These are phyloP conservation scores for Odiellus spinosus DNA, from an alignment of 2,888 invertebrate genomes.

Conservation along the genomic window DNA sequence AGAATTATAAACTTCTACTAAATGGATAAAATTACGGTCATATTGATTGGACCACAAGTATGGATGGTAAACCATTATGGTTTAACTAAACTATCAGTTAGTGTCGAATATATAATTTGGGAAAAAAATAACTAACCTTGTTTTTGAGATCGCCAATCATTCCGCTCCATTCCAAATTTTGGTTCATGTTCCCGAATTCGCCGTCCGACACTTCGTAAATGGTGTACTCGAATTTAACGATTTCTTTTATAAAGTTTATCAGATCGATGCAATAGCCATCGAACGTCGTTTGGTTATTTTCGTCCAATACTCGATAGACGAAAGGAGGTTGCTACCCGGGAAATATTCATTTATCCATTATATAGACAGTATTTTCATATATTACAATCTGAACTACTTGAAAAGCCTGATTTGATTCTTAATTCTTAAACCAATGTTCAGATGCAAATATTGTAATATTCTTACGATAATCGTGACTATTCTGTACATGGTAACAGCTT, in stretches of 20 bases:
- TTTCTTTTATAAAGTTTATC: conserved; percentile 65
- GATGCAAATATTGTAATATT: conserved; percentile 18
- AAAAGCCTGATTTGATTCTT: too few relatives aligned
- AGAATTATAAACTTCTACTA: too few relatives aligned
- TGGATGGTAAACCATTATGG: too few relatives aligned
- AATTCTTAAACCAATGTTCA: too few relatives aligned
- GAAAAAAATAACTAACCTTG: too few relatives aligned
- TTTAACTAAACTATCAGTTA: too few relatives aligned
- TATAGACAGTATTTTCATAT: neutral
- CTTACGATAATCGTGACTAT: conserved; percentile 67
- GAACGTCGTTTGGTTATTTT: conserved; percentile 28
- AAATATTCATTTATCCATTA: neutral
- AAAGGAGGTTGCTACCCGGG: conserved; percentile 38
- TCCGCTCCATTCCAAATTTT: conserved; percentile 59
- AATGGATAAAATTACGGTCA: too few relatives aligned
- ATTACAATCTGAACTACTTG: neutral
- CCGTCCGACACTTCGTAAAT: conserved; percentile 63
- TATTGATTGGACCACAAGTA: too few relatives aligned
- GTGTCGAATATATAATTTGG: too few relatives aligned
- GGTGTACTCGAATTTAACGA: conserved; percentile 78
- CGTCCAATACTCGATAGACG: conserved; percentile 27
- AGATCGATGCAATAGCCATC: conserved; percentile 87
- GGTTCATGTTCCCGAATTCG: conserved; percentile 71
- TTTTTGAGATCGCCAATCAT: conserved; percentile 64
- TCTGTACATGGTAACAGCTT: conserved; percentile 67